phyloP scores from a whole-genome alignment of 1,140 invertebrate genomes.

The Microplitis mediator region DNA sequence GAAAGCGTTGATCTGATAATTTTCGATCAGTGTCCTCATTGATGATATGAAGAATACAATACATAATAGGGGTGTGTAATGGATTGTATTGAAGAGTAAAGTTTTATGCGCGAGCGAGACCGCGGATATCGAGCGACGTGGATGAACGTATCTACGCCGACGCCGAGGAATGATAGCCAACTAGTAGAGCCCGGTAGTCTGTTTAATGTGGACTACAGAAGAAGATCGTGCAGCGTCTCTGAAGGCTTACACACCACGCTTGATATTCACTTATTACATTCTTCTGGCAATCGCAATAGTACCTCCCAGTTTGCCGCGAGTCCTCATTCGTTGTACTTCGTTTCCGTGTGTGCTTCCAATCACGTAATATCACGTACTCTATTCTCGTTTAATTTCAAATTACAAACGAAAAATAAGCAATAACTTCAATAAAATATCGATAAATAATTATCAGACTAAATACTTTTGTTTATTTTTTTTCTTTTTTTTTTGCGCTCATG shows the following conservation, averaged over 20 bases:
- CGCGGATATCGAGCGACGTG: constrained; percentile 46
- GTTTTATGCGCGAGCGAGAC: background rate
- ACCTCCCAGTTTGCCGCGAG: constrained; percentile 47
- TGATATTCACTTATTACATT: constrained; percentile 1
- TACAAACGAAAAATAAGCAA: background rate
- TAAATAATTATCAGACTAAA: too few species aligned
- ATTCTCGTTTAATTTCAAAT: background rate
- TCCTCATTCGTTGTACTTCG: constrained; percentile 34
- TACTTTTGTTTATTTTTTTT: background rate
- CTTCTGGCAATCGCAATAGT: background rate
- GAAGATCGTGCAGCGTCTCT: background rate
- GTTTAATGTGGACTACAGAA: background rate
- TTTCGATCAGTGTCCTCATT: too few species aligned
- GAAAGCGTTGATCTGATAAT: too few species aligned
- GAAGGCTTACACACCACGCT: background rate
- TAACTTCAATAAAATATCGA: background rate
- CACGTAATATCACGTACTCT: background rate
- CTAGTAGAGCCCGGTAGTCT: background rate
- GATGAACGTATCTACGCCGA: constrained; percentile 42
- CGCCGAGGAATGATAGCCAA: constrained; percentile 34
- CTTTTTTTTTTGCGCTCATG: background rate
- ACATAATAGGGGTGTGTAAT: background rate
- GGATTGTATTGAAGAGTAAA: background rate
- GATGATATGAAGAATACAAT: too few species aligned
- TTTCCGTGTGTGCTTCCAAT: background rate